These are phyloP conservation scores for Helostoma temminkii DNA, from an alignment of 2,797 vertebrate genomes.

Conservation along the genomic window DNA sequence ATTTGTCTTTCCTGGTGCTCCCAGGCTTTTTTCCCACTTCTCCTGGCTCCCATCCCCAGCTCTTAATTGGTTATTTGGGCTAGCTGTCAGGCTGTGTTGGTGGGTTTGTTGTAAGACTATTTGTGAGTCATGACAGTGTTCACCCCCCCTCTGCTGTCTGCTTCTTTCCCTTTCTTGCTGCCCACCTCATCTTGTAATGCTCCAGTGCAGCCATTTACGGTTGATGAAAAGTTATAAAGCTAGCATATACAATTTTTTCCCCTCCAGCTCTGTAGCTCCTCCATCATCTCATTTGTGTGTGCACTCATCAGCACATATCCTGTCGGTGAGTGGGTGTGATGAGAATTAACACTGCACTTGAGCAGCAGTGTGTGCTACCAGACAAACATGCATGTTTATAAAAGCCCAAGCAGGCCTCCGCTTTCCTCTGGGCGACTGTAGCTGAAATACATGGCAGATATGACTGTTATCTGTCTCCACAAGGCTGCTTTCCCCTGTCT, in stretches of 20 bases:
- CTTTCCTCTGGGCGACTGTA: conserved; percentile 34
- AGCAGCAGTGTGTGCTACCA: conserved; percentile 25
- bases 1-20: conserved; percentile 35
- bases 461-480: conserved; percentile 67
- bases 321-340: conserved; percentile 42
- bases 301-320: conserved; percentile 17
- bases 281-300: conserved; percentile 25
- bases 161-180: conserved; percentile 9
- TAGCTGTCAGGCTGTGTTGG: conserved; percentile 70
- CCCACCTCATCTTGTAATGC: conserved; percentile 50
- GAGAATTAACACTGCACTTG: conserved; percentile 51
- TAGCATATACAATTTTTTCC: background rate
- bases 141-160: no score
- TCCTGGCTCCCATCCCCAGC: conserved; percentile 49
- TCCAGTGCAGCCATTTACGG: conserved; percentile 46
- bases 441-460: conserved; percentile 59
- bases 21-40: conserved; percentile 53
- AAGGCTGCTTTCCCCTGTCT: conserved; percentile 47
- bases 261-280: background rate
- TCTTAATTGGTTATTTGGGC: conserved; percentile 81
- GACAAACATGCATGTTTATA: conserved; percentile 14
- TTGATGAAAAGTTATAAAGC: conserved; percentile 41
- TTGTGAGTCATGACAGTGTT: conserved; percentile 65
- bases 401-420: conserved; percentile 29
- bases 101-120: conserved; percentile 65